Base-by-base conservation (phyloP, 2,797 vertebrate species). In the Graptemys geographica region DNA sequence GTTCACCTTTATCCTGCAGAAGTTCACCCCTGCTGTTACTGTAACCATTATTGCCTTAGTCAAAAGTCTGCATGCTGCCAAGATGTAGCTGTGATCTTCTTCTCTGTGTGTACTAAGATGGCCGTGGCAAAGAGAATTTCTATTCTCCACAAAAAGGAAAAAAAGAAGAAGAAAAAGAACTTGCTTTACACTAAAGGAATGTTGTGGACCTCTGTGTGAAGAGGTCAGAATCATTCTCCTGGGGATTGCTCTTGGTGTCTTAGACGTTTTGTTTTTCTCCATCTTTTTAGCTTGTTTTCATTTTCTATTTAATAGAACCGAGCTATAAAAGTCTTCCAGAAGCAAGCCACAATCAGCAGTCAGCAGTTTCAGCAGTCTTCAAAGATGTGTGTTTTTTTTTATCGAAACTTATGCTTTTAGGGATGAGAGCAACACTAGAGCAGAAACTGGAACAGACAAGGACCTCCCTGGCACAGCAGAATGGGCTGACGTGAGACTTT, bases 171-270 rank as follows among this genome's bases (percentile, higher is more conserved):
- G 8, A 74, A 49, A 69, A 13, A 27, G 41, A 41, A 1, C 11
- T 65, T 88, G 85, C 90, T 90, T 4, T 1, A 6, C 41, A 15
- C 96, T 96, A 76, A 97, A 90, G 94, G 89, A 86, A 83, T 92
- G 96, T 97, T 96, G 90, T 74, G 89, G 95, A 87, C 94, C 90
- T 80, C 90, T 81, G 56, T 11, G 79, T 69, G 93, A 95, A 95
- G 76, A 95, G 95, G 96, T 96, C 95, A 92, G 88, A 82, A 88
- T 72, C 89, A 79, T 84, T 91, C 91, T 88, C 94, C 95, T 0
- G 2, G 74, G 96, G 95, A 95, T 80, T 59, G 21, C 81, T 86
- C 93, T 74, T 5, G 0, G 59, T 95, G 92, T 86, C 21, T 0
- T 15, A n/a, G 83, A 81, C 86, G 81, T 86, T 49, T 82, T 87